Percentiles rank a stretch among this genome's conserved stretches.
Evolutionary conservation across 2,888 invertebrate genomes (phyloP).

Genomic region (Hartigia nigra): DNA sequence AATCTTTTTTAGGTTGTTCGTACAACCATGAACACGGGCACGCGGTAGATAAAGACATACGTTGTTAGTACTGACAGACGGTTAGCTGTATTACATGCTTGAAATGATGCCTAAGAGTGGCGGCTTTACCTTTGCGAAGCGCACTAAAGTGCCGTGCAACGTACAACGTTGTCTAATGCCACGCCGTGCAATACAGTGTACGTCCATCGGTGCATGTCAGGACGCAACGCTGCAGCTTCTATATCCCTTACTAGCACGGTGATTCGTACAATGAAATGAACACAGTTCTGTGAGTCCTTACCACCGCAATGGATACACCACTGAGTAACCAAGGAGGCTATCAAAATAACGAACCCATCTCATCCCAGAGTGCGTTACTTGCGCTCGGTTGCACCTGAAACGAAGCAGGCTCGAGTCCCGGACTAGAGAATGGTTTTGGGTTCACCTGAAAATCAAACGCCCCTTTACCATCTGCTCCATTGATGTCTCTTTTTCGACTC

Average conservation of each 20-base stretch:
- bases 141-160: constrained; percentile 12
- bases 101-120: constrained; percentile 40
- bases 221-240: background rate
- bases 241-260: background rate
- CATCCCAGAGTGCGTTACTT: constrained; percentile 54
- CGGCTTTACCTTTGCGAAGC: constrained; percentile 26
- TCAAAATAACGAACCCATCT: constrained; percentile 60
- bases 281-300: background rate
- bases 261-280: background rate
- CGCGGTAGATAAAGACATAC: constrained; percentile 14
- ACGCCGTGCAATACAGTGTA: background rate
- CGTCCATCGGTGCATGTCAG: background rate
- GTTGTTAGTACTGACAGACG: constrained; percentile 13
- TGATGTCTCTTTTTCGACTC: constrained; percentile 35
- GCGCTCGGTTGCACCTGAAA: constrained; percentile 55
- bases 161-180: background rate
- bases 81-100: constrained; percentile 47
- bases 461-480: constrained; percentile 48
- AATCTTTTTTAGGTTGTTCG: constrained; percentile 22
- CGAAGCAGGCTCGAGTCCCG: constrained; percentile 28
- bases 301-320: background rate
- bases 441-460: constrained; percentile 36
- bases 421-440: constrained; percentile 1
- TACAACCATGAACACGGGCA: constrained; percentile 26
- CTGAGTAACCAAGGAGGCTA: constrained; percentile 42